Base-by-base conservation (phyloP, 2,888 invertebrate species). In the Spodoptera exigua region DNA sequence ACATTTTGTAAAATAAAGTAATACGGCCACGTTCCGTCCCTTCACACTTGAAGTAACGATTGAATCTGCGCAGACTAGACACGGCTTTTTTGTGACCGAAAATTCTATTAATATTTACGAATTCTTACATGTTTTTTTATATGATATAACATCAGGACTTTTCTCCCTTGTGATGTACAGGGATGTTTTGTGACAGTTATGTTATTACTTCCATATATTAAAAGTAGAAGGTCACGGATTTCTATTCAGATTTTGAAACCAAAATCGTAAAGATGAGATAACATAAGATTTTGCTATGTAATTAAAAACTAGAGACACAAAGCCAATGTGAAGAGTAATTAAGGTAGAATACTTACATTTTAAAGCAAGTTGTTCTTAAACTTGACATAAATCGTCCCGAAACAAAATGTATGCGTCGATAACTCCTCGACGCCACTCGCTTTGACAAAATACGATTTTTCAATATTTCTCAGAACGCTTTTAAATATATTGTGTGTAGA, bases 1-100 rank as follows among this genome's bases (percentile, higher is more conserved):
- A 89, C 86, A 89, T 88, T 91, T 88, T 86, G 84, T 86, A 85
- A 88, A 90, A 89, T 90, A 89, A 89, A 88, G 86, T 84, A 83
- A 86, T 86, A 83, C 78, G 74, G 63, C 69, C 68, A 60, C 72
- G 70, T 60, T 69, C 74, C 78, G 75, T 76, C 67, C 76, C 78
- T 82, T 76, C 75, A 70, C 76, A 82, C 79, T 82, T 70, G 70
- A 76, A 79, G 81, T 85, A 82, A 84, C 81, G 82, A 81, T 77
- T 81, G 76, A 79, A 74, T 80, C 79, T 77, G 79, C 71, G 74
- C 70, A 78, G 77, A 76, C 69, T 68, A 76, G 75, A 79, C 72
- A 80, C 77, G 59, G 70, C 74, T 81, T 79, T 80, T 76, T 76
- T 65, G 70, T 60, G 74, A 74, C 69, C 67, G 70, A 73, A 70